Base-by-base conservation (phyloP, 2,113 vertebrate species). In the Scartelaos histophorus region DNA sequence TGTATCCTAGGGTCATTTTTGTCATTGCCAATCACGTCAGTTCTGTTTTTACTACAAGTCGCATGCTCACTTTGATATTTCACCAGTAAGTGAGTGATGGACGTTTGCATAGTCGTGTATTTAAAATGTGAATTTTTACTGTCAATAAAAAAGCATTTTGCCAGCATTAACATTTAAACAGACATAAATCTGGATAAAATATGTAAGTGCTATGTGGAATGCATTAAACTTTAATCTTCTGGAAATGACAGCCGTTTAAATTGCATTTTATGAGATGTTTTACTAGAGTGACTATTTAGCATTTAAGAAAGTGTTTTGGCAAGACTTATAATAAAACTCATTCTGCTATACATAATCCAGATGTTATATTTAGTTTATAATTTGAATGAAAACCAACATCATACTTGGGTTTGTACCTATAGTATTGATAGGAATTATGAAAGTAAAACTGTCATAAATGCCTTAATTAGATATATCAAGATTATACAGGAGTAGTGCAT, bases 1-100 rank as follows among this genome's bases (percentile, higher is more conserved):
- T 53, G 53, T 66, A 29, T 81, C 73, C 71, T 66, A 0, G n/a
- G 74, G 77, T 74, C 13, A 5, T 53, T 64, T 70, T 76, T 77
- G 67, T 79, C 57, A 54, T 69, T 51, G 51, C 35, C 10, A 51
- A 24, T 77, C 46, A 61, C 34, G 66, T 43, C 15, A 19, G 43
- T 73, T 77, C 53, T 54, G 43, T 45, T 58, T 57, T n/a, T 16
- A 66, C 54, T 29, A 24, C 69, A 71, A 51, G 49, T 51, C 49
- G 19, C 49, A 17, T 17, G 16, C 3, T 54, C 22, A 13, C 15
- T 61, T 69, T 65, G 25, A 21, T 24, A 25, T 24, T 43, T 56
- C 3, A 13, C 70, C 12, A 34, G 53, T 61, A 53, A 45, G 62
- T 16, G 29, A 75, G 47, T 51, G 43, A 58, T 51, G 7, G 73